These are phyloP conservation scores for Dicyrtomina minuta DNA, from an alignment of 2,888 invertebrate species.

Conservation along the genomic window DNA sequence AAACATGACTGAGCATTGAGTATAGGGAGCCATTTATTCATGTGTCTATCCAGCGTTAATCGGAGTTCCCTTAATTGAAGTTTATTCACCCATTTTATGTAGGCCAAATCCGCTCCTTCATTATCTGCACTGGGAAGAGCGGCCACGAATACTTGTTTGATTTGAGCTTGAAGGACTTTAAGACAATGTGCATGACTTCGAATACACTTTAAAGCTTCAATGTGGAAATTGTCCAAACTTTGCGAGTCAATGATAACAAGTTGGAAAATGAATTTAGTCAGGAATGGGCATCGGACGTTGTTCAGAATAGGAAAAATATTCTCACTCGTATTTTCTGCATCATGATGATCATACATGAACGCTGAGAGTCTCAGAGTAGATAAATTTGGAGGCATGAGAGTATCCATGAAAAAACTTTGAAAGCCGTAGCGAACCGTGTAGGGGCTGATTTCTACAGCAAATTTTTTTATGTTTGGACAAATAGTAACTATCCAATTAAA, in stretches of 20 bases:
- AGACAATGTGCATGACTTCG: slow-evolving; percentile 14
- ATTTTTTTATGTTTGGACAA: slow-evolving; percentile 28
- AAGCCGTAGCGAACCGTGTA: slow-evolving; percentile 19
- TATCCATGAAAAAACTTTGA: slow-evolving; percentile 14
- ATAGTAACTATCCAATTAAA: slow-evolving; percentile 27
- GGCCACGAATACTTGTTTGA: slow-evolving; percentile 29
- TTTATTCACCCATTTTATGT: neutral
- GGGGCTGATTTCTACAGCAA: slow-evolving; percentile 30
- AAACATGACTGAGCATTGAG: slow-evolving; percentile 10
- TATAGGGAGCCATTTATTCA: slow-evolving; percentile 16
- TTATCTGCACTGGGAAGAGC: neutral
- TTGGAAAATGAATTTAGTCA: slow-evolving; percentile 25
- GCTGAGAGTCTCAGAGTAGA: slow-evolving; percentile 20
- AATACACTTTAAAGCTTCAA: slow-evolving; percentile 21
- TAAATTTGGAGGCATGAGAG: slow-evolving; percentile 15
- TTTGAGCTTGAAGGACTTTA: slow-evolving; percentile 22
- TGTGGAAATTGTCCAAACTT: slow-evolving; percentile 23
- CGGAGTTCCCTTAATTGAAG: slow-evolving; percentile 18
- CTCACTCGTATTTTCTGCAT: slow-evolving; percentile 16
- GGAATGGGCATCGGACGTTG: slow-evolving; percentile 11
- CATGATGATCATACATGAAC: slow-evolving; percentile 30
- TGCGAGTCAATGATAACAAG: slow-evolving; percentile 30
- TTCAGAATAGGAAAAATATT: slow-evolving; percentile 24
- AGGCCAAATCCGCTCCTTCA: neutral
- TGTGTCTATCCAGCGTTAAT: slow-evolving; percentile 25